phyloP scores from a whole-genome alignment of 2,888 invertebrate species.

The Adela reaumurella region DNA sequence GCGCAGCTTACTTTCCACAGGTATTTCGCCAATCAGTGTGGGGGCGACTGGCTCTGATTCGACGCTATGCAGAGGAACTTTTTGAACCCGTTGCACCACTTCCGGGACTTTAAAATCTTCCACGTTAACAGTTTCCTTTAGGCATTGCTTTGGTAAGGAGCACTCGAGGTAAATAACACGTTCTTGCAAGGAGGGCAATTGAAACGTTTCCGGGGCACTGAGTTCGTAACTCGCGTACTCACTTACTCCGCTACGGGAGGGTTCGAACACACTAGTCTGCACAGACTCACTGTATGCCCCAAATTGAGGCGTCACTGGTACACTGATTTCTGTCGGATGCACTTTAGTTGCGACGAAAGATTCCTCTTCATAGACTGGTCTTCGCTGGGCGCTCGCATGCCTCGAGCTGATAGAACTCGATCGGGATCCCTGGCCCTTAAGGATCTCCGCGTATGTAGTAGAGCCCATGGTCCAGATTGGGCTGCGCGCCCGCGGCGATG shows the following conservation, averaged over 20 bases:
- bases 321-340: not conserved
- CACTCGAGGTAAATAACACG: not conserved
- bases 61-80: not conserved
- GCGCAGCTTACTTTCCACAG: conserved; percentile 18
- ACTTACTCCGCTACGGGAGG: not conserved
- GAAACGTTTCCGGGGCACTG: conserved; percentile 19
- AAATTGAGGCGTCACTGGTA: not conserved
- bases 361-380: conserved; percentile 5
- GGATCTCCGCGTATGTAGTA: conserved; percentile 76
- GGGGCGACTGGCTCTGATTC: conserved; percentile 19
- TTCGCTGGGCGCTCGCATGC: conserved; percentile 20
- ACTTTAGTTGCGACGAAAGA: not conserved
- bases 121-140: too few species aligned
- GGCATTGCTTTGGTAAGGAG: too few species aligned
- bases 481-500: conserved; percentile 57
- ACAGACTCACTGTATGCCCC: not conserved
- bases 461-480: conserved; percentile 73
- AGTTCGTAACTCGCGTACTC: not conserved
- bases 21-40: too few species aligned
- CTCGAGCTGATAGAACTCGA: conserved; percentile 31
- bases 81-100: not conserved
- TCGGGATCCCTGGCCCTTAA: conserved; percentile 57
- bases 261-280: not conserved
- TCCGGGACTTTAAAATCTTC: not conserved
- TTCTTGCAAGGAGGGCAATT: conserved; percentile 9